Percentiles rank a stretch among this genome's conserved stretches.
Evolutionary conservation across 2,888 invertebrate species (phyloP).

Genomic region (Cotesia congregata): DNA sequence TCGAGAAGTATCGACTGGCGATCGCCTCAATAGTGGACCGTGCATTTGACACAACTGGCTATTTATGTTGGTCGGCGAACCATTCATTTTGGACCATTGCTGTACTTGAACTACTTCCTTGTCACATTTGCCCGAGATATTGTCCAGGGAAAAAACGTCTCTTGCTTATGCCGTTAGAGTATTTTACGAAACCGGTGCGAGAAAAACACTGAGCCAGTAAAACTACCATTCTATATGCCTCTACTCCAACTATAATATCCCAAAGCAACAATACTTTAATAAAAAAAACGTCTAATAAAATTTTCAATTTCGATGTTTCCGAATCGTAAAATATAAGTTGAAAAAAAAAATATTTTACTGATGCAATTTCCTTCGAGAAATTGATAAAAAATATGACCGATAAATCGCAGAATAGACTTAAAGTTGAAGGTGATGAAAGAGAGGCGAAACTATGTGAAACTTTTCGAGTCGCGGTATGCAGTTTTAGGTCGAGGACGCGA

Average conservation of each 20-base stretch:
- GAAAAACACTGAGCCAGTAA: slow-evolving; percentile 4
- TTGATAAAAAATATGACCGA: background rate
- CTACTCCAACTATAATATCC: background rate
- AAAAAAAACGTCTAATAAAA: background rate
- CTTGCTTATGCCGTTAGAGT: background rate
- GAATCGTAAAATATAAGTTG: background rate
- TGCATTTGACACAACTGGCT: slow-evolving; percentile 46
- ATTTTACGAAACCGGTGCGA: background rate
- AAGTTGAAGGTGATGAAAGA: background rate
- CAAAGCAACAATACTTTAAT: background rate
- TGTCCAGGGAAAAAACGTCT: slow-evolving; percentile 17
- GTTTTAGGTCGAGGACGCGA: background rate
- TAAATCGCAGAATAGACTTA: background rate
- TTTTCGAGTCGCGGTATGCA: background rate
- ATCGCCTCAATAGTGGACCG: slow-evolving; percentile 28
- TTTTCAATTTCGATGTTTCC: background rate
- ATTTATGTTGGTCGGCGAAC: slow-evolving; percentile 45
- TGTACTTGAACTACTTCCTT: slow-evolving; percentile 15
- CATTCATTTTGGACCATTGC: slow-evolving; percentile 32
- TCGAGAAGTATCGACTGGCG: slow-evolving; percentile 34
- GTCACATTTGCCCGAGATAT: slow-evolving; percentile 29
- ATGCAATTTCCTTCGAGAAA: background rate
- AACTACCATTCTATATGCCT: background rate
- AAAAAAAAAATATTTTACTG: background rate
- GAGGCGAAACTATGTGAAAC: background rate